Evolutionary conservation across 2,113 vertebrate genomes (phyloP), one percentile per base, ranked within the genome.

Genomic region (Siniperca chuatsi): DNA sequence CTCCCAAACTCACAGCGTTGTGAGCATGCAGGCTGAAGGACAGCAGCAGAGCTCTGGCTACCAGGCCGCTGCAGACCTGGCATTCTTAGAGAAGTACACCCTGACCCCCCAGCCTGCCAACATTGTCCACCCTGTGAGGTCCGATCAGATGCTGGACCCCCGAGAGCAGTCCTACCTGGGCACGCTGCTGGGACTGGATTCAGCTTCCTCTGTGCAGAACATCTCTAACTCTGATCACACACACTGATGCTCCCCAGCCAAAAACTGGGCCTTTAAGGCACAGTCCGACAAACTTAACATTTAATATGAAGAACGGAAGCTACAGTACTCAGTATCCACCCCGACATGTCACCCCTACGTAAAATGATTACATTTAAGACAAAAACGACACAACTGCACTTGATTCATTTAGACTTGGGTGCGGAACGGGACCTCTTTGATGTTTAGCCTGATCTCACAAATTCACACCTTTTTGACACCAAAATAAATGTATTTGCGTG

Each of bases 21-120:
- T 97, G 74, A 93, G 95, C 18, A 76, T 91, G 67, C 93, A 86
- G 73, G 57, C 88, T 0, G 96, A 84, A 65, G 91, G 95, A 0
- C 96, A 95, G 75, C 93, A 96, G 55, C 96, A 96, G 70, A 91
- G 94, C 54, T 54, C 97, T 0, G 50, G 96, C 66, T 99, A 97
- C 84, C 98, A 97, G 66, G 94, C 96, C 0, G 86, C 97, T 0
- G 82, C 97, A 0, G 98, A 99, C 69, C 92, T 99, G 25, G 96
- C 97, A 0, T 99, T 99, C 90, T 93, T 99, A 18, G 98, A 99
- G 86, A 99, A 99, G 75, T 99, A 99, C 46, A 98, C 97, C 3
- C 96, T 99, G 18, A 98, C 96, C 42, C 97, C 97, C 23, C 98
- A 97, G 80, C 97, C 97, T 4, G 90, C 97, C 70, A 98, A 97